Percentiles rank a stretch among this genome's conserved stretches.
These are phyloP conservation scores for Bujurquina vittata DNA, from an alignment of 2,113 vertebrate genomes.

Conservation along the genomic window DNA sequence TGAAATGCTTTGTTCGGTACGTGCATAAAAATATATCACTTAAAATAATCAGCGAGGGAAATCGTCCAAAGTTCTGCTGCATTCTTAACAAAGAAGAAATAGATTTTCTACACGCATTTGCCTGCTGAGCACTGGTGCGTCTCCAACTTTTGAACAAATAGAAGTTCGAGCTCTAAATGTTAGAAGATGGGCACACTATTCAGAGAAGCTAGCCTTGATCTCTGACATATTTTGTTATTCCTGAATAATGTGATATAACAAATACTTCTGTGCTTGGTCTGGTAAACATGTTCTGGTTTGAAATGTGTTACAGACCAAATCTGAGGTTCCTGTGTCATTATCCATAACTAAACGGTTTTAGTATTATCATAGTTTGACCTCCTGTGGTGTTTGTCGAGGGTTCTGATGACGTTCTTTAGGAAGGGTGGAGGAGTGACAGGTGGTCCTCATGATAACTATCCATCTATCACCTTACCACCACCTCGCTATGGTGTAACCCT, in stretches of 20 bases:
- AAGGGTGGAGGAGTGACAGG: conserved; percentile 58
- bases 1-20: conserved; percentile 31
- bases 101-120: background rate
- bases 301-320: conserved; percentile 22
- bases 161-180: background rate
- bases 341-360: conserved; percentile 45
- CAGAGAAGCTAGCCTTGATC: background rate
- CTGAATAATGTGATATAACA: background rate
- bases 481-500: conserved; percentile 43
- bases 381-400: conserved; percentile 49
- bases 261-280: background rate
- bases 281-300: background rate
- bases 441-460: conserved; percentile 61
- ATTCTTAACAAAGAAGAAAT: conserved; percentile 22
- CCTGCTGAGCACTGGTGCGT: background rate
- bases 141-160: background rate
- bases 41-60: conserved; percentile 41
- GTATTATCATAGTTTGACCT: conserved; percentile 51
- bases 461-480: conserved; percentile 15
- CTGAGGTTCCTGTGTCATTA: conserved; percentile 16
- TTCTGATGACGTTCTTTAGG: conserved; percentile 49
- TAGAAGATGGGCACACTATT: background rate
- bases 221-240: background rate
- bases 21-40: conserved; percentile 39
- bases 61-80: conserved; percentile 4